Conservation (phyloP, 2,797 vertebrate species). For the Enteromius mattozi region DNA sequence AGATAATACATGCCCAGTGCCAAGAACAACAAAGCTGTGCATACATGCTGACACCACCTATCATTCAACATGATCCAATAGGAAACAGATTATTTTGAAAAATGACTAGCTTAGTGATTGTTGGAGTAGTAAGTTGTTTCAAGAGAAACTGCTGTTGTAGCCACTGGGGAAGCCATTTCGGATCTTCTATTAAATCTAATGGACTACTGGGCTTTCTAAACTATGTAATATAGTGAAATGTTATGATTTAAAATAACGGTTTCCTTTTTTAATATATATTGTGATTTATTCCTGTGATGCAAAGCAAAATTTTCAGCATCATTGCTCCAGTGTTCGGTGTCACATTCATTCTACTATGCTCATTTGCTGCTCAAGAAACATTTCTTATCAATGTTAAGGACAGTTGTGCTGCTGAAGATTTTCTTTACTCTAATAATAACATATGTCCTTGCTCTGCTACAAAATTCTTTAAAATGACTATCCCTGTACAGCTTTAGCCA, state of each 20-base stretch:
- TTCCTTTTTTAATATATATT: background rate
- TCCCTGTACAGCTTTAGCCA: too few species aligned
- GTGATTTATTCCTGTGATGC: background rate
- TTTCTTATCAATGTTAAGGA: background rate
- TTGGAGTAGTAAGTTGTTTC: background rate
- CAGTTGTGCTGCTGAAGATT: background rate
- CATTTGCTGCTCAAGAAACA: background rate
- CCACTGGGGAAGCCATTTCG: background rate
- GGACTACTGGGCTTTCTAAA: background rate
- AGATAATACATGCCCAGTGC: background rate
- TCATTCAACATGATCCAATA: background rate
- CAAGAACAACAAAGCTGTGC: constrained; percentile 7
- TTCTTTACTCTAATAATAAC: background rate
- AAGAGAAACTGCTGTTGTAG: background rate
- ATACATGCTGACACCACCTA: background rate
- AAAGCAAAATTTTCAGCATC: background rate
- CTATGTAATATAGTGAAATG: background rate
- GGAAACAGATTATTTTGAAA: background rate
- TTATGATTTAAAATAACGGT: background rate
- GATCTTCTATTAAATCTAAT: background rate
- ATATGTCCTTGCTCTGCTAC: background rate
- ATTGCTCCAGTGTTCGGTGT: background rate
- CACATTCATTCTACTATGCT: background rate
- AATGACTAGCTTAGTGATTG: background rate
- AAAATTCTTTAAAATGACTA: too few species aligned